Conservation (phyloP, 1,140 invertebrate species). For the Drosophila busckii region DNA sequence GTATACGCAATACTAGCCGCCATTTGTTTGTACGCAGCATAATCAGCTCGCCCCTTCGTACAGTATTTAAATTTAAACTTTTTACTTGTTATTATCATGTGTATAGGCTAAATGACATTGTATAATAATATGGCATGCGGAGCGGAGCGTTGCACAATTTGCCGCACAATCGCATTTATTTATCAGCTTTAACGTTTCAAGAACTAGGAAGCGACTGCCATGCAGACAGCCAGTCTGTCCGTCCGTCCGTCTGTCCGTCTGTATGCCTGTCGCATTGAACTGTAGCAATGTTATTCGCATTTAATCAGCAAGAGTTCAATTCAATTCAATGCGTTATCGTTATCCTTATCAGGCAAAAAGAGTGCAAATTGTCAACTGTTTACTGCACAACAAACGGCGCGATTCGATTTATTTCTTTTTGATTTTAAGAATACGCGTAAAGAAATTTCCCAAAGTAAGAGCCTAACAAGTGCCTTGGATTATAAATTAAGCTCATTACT, state of each 20-base stretch:
- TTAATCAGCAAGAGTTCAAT: conserved; percentile 67
- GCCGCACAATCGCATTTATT: conserved; percentile 76
- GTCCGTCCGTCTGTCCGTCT: conserved; percentile 16
- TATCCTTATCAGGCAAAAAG: conserved; percentile 48
- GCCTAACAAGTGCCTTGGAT: conserved; percentile 27
- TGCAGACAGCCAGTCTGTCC: conserved; percentile 5
- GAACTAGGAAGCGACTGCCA: conserved; percentile 48
- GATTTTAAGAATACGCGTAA: background rate
- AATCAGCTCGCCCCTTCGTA: background rate
- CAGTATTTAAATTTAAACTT: conserved; percentile 40
- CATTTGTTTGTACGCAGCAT: background rate
- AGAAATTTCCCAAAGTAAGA: too few species aligned
- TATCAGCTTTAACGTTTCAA: conserved; percentile 56
- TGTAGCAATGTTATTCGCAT: conserved; percentile 55
- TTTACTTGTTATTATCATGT: conserved; percentile 15
- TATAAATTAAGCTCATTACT: conserved; percentile 61
- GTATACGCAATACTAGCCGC: conserved; percentile 51
- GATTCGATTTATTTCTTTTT: conserved; percentile 1
- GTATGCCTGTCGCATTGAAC: conserved; percentile 42
- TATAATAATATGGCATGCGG: conserved; percentile 69
- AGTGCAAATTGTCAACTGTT: conserved; percentile 42
- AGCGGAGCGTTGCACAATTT: conserved; percentile 73
- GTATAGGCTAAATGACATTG: conserved; percentile 35
- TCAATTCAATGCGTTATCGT: too few species aligned
- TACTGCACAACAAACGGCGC: conserved; percentile 31